Conservation (phyloP, 2,113 vertebrate genomes). For the Craseonycteris thonglongyai region DNA sequence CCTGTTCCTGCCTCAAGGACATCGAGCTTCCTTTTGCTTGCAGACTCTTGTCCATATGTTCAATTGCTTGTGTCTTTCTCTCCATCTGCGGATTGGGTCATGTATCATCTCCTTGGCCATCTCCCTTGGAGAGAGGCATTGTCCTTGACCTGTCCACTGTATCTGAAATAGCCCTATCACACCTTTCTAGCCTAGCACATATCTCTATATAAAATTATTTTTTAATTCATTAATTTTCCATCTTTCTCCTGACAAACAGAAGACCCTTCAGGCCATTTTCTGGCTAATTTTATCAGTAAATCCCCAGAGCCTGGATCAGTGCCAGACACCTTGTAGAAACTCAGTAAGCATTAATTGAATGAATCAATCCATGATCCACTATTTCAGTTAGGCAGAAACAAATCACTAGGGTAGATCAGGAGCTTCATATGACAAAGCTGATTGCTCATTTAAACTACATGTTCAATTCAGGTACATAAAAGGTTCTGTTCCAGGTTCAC, state of each 20-base stretch:
- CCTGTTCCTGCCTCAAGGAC: background rate
- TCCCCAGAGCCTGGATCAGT: background rate
- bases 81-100: background rate
- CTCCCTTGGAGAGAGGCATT: background rate
- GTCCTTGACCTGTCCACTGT: background rate
- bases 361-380: background rate
- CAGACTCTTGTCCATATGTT: background rate
- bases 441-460: background rate
- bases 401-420: background rate
- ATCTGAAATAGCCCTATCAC: background rate
- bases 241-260: background rate
- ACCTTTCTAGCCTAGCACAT: no score
- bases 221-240: background rate
- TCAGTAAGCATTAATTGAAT: background rate
- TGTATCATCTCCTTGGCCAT: background rate
- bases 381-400: background rate
- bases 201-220: background rate
- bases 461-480: background rate
- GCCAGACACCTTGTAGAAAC: background rate
- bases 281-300: slow-evolving; percentile 1
- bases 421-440: background rate
- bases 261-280: background rate
- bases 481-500: background rate
- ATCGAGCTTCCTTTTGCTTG: background rate
- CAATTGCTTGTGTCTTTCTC: background rate